These are phyloP conservation scores for Cinara cedri DNA, from an alignment of 2,888 invertebrate species.

Conservation along the genomic window DNA sequence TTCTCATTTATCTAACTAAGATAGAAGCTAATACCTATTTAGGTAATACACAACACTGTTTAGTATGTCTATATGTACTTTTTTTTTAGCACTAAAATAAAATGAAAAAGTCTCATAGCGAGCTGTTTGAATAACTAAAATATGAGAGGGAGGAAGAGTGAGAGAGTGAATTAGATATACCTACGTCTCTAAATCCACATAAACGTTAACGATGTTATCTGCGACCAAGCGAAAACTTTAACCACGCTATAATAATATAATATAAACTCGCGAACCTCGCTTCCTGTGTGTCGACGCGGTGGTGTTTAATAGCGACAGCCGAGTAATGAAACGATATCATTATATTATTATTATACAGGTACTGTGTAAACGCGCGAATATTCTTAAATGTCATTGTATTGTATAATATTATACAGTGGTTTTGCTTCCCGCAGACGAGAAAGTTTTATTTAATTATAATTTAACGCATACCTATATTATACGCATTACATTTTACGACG, in stretches of 20 bases:
- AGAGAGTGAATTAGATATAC: background rate
- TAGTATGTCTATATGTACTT: too few species aligned
- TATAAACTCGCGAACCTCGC: too few species aligned
- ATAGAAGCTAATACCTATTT: too few species aligned
- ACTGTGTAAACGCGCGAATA: background rate
- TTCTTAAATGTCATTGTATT: too few species aligned
- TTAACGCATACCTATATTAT: too few species aligned
- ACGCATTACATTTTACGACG: too few species aligned
- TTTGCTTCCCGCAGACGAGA: background rate
- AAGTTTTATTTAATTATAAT: slow-evolving; percentile 12
- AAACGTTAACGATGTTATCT: slow-evolving; percentile 28
- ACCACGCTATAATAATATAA: background rate
- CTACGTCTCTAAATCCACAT: slow-evolving; percentile 10
- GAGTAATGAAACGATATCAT: slow-evolving; percentile 12
- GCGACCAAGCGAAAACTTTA: slow-evolving; percentile 26
- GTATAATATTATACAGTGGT: background rate
- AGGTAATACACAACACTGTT: too few species aligned
- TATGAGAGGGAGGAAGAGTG: background rate
- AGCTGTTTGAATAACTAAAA: slow-evolving; percentile 5
- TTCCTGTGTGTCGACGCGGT: too few species aligned
- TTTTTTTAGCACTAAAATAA: background rate
- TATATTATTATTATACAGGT: background rate
- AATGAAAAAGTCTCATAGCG: background rate
- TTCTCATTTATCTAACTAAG: too few species aligned
- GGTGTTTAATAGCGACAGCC: background rate